These are phyloP conservation scores for Bothrops jararaca DNA, from an alignment of 2,113 vertebrate species.

Conservation along the genomic window DNA sequence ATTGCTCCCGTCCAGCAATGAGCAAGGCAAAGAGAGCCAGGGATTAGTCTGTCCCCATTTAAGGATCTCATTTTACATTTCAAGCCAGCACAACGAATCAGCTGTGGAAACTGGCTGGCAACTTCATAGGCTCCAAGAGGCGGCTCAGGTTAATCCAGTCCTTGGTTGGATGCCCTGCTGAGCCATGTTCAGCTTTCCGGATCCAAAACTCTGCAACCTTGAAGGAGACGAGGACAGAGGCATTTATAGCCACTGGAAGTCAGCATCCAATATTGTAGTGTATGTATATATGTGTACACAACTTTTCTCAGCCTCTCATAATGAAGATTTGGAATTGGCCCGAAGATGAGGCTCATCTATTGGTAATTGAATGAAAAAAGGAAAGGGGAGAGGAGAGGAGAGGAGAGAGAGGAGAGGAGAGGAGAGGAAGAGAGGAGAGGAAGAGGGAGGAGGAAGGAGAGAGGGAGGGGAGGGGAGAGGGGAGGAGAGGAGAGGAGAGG, in stretches of 20 bases:
- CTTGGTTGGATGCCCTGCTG: neutral
- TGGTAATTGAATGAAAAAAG: neutral
- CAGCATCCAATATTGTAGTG: neutral
- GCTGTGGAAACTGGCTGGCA: neutral
- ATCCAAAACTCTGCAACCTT: neutral
- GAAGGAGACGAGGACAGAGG: neutral
- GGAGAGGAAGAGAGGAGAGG: fast-evolving
- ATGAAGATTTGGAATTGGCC: neutral
- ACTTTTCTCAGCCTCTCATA: neutral
- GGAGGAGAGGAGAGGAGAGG: fast-evolving
- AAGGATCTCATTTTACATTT: neutral
- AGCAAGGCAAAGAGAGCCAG: neutral
- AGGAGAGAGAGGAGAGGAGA: neutral
- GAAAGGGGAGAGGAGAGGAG: neutral
- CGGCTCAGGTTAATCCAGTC: neutral
- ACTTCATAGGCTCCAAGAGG: neutral
- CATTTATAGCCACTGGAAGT: neutral
- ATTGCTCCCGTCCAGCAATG: neutral
- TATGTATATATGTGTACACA: neutral
- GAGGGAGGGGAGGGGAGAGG: fast-evolving
- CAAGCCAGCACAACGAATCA: neutral
- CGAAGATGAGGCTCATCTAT: neutral
- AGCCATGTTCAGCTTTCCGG: neutral
- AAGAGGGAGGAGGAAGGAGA: fast-evolving
- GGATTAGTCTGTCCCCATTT: neutral